These are phyloP conservation scores for Leptodactylus fallax DNA, from an alignment of 2,797 vertebrate species.

Conservation along the genomic window DNA sequence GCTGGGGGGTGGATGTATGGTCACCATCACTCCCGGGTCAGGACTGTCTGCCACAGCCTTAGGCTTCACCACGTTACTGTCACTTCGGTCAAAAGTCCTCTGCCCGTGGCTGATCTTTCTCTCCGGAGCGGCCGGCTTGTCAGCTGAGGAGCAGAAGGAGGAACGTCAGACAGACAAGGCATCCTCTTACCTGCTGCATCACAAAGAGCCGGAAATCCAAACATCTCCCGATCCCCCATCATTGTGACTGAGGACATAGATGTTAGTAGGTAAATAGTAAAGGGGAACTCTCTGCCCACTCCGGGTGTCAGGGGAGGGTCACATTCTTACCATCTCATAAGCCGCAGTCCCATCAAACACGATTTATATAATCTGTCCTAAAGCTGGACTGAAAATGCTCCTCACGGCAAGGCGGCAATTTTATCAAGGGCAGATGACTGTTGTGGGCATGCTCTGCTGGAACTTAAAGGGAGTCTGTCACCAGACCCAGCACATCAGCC, in stretches of 20 bases:
- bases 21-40: slow-evolving; percentile 59
- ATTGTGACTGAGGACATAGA: neutral
- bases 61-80: slow-evolving; percentile 43
- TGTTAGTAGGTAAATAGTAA: slow-evolving; percentile 40
- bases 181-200: neutral
- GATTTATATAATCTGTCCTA: neutral
- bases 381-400: no score
- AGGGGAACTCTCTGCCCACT: neutral
- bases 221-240: neutral
- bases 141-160: slow-evolving; percentile 56
- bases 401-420: no score
- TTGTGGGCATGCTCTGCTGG: no score
- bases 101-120: slow-evolving; percentile 63
- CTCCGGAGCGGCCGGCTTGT: slow-evolving; percentile 66
- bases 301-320: neutral
- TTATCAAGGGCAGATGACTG: no score
- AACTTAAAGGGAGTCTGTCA: no score
- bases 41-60: slow-evolving; percentile 58
- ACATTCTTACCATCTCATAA: neutral
- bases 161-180: neutral
- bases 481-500: no score
- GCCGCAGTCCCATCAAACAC: slow-evolving; percentile 47
- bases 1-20: slow-evolving; percentile 64
- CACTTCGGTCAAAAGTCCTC: slow-evolving; percentile 48
- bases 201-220: neutral